A percentile compares a stretch with the other conserved stretches of the same genome.
Evolutionary conservation across 1,140 invertebrate species (phyloP).

Genomic region (Maconellicoccus hirsutus): DNA sequence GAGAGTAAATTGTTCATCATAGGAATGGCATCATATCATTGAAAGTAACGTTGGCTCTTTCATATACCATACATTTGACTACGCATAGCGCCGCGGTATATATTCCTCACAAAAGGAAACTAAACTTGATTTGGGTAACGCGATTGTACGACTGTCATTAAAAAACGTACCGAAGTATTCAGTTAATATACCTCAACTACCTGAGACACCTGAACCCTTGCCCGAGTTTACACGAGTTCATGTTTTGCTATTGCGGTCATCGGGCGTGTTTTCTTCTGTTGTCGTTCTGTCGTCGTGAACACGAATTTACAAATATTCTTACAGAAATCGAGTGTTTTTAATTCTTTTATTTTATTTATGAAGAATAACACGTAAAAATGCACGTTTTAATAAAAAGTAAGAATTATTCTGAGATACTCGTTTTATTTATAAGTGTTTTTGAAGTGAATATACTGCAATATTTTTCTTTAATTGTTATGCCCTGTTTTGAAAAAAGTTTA

Average conservation of each 20-base stretch:
- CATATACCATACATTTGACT: background rate
- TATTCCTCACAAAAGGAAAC: background rate
- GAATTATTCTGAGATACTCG: no score
- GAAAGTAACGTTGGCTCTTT: background rate
- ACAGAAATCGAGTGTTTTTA: background rate
- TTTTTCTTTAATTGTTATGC: no score
- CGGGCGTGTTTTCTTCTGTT: background rate
- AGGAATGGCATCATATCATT: background rate
- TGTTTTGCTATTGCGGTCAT: background rate
- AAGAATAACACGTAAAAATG: background rate
- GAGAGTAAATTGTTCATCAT: background rate
- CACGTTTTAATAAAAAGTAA: no score
- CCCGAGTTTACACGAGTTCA: background rate
- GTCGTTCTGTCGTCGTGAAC: background rate
- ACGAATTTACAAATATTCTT: background rate
- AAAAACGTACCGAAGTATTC: background rate
- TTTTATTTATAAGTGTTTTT: no score
- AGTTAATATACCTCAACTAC: background rate
- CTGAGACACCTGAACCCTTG: constrained; percentile 2
- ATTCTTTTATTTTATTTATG: background rate
- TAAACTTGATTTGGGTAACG: background rate
- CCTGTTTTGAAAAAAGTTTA: no score
- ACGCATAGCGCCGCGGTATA: background rate
- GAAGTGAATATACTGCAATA: no score
- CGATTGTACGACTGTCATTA: background rate